phyloP scores from a whole-genome alignment of 2,113 vertebrate species.

The Lophura nycthemera region DNA sequence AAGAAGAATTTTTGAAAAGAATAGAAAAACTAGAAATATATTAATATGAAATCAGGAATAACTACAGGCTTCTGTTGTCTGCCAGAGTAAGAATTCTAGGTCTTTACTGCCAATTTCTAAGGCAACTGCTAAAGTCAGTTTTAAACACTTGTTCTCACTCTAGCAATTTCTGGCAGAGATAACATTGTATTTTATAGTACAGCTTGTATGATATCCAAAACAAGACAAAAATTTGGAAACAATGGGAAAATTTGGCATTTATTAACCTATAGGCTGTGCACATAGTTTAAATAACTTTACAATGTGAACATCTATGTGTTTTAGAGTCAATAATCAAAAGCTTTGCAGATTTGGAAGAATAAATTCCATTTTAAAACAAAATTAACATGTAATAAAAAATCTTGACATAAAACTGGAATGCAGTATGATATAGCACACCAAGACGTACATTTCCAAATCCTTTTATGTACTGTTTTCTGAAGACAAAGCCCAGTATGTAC shows the following conservation, averaged over 20 bases:
- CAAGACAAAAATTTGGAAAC: slow-evolving; percentile 28
- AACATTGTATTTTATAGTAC: background rate
- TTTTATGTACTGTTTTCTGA: background rate
- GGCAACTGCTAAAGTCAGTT: background rate
- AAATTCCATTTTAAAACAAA: slow-evolving; percentile 12
- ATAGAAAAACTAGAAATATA: background rate
- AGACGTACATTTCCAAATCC: background rate
- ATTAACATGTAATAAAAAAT: background rate
- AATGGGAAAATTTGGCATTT: background rate
- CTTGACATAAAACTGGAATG: background rate
- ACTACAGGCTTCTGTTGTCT: background rate
- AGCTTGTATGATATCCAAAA: background rate
- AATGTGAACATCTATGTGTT: background rate
- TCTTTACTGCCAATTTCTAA: slow-evolving; percentile 2
- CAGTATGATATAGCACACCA: background rate
- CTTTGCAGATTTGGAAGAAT: slow-evolving; percentile 23
- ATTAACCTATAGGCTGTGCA: background rate
- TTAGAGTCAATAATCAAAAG: slow-evolving; percentile 7
- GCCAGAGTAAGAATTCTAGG: background rate
- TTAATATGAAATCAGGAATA: background rate
- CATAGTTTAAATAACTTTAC: slow-evolving; percentile 19
- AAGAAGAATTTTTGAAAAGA: background rate
- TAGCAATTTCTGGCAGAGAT: background rate
- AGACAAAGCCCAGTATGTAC: background rate
- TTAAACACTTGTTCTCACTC: slow-evolving; percentile 6